Conservation (phyloP, 1,140 invertebrate species). For the Bombus superbus region DNA sequence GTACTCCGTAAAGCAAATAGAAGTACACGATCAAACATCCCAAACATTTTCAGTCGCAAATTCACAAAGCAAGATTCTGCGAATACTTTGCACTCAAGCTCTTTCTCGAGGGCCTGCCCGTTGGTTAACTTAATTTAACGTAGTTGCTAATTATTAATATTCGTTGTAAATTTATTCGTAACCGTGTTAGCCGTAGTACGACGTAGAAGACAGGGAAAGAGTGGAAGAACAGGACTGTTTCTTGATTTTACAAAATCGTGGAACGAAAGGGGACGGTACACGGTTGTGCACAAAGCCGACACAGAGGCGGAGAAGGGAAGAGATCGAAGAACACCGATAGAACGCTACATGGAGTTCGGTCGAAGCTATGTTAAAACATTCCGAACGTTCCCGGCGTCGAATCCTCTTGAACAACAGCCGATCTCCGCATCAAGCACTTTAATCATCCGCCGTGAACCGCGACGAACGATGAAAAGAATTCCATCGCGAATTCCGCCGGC, state of each 20-base stretch:
- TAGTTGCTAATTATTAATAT: too few relatives aligned
- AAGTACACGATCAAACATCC: neutral
- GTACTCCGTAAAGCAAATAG: neutral
- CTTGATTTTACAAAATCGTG: neutral
- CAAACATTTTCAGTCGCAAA: neutral
- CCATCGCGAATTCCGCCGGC: neutral
- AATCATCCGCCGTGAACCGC: neutral
- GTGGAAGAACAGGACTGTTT: neutral
- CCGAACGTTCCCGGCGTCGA: neutral
- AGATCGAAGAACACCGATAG: neutral
- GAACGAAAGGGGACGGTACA: neutral
- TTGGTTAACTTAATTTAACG: neutral
- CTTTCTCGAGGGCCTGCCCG: too few relatives aligned
- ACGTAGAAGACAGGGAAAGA: too few relatives aligned
- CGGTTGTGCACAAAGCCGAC: neutral
- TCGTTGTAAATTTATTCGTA: too few relatives aligned
- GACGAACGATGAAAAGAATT: neutral
- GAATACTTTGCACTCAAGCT: neutral
- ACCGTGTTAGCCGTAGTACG: too few relatives aligned
- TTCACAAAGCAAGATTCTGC: neutral
- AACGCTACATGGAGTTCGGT: neutral
- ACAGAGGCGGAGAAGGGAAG: too few relatives aligned
- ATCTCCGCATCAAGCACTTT: neutral
- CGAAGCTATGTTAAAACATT: neutral
- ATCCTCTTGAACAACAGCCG: slow-evolving; percentile 11